Percentiles rank a stretch among this genome's conserved stretches.
These are phyloP conservation scores for Volucella inflata DNA, from an alignment of 2,888 invertebrate genomes.

Conservation along the genomic window DNA sequence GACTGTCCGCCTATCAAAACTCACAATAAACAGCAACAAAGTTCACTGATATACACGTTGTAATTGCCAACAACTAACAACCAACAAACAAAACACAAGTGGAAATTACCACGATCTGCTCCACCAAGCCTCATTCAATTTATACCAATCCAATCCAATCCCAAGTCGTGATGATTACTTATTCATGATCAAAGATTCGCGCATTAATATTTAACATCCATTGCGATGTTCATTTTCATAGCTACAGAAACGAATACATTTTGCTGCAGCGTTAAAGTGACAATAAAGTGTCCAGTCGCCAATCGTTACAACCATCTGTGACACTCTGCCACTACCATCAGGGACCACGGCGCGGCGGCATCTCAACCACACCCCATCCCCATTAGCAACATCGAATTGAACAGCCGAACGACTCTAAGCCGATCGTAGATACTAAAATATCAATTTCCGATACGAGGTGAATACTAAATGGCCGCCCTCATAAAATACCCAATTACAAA, in stretches of 20 bases:
- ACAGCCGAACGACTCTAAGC: slow-evolving; percentile 74
- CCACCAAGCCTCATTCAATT: no score
- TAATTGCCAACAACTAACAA: slow-evolving; percentile 69
- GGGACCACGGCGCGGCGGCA: slow-evolving; percentile 64
- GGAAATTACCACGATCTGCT: slow-evolving; percentile 56
- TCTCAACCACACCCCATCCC: slow-evolving; percentile 42
- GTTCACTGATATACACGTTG: slow-evolving; percentile 58
- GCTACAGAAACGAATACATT: slow-evolving; percentile 31
- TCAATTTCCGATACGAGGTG: slow-evolving; percentile 70
- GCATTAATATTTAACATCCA: slow-evolving; percentile 75
- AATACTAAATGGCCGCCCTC: slow-evolving; percentile 72
- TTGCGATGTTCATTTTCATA: slow-evolving; percentile 24
- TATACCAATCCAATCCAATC: slow-evolving; percentile 26
- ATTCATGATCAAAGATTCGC: slow-evolving; percentile 75
- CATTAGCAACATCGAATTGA: slow-evolving; percentile 20
- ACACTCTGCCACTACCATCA: slow-evolving; percentile 36
- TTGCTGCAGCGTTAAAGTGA: slow-evolving; percentile 61
- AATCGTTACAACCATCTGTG: slow-evolving; percentile 36
- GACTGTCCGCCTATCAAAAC: slow-evolving; percentile 23
- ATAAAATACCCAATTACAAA: slow-evolving; percentile 75
- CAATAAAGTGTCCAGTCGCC: slow-evolving; percentile 79
- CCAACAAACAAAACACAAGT: slow-evolving; percentile 70
- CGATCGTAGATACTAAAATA: slow-evolving; percentile 75
- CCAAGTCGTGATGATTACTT: slow-evolving; percentile 74
- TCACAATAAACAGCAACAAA: slow-evolving; percentile 32